A percentile compares a stretch with the other conserved stretches of the same genome.
phyloP scores from a whole-genome alignment of 2,113 vertebrate genomes.

The Heterotis niloticus region DNA sequence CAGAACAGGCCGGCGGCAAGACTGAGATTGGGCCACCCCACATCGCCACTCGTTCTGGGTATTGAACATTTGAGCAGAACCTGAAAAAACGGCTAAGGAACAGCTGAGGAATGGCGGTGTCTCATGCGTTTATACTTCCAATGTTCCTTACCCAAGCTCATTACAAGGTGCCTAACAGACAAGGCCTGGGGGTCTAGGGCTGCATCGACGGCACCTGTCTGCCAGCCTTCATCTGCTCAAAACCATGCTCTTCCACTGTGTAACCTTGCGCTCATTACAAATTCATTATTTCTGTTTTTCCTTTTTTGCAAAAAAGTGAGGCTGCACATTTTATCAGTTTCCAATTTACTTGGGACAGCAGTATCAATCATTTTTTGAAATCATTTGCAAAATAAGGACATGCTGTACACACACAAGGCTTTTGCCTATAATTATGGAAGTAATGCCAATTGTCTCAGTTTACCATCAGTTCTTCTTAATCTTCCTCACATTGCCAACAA shows the following conservation, averaged over 20 bases:
- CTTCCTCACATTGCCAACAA: too few species aligned
- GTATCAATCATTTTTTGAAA: too few species aligned
- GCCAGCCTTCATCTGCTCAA: background rate
- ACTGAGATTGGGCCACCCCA: conserved; percentile 11
- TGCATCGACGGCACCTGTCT: conserved; percentile 28
- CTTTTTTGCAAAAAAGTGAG: too few species aligned
- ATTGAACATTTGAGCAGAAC: too few species aligned
- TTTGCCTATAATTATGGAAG: too few species aligned
- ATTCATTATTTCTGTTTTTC: too few species aligned
- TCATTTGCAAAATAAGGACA: too few species aligned
- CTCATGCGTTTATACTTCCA: background rate
- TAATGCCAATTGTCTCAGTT: too few species aligned
- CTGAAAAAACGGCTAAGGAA: background rate
- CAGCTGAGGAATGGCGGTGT: background rate
- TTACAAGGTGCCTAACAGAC: conserved; percentile 24
- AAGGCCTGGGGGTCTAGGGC: conserved; percentile 5
- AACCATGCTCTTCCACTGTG: background rate
- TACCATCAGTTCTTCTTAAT: too few species aligned
- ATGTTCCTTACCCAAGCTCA: conserved; percentile 12
- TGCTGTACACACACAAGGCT: too few species aligned
- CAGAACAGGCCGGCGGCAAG: conserved; percentile 36
- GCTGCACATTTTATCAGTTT: too few species aligned
- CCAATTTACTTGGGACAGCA: too few species aligned
- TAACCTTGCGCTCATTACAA: background rate
- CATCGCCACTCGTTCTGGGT: background rate